These are phyloP conservation scores for Helicoverpa zea DNA, from an alignment of 1,140 invertebrate genomes.

Conservation along the genomic window DNA sequence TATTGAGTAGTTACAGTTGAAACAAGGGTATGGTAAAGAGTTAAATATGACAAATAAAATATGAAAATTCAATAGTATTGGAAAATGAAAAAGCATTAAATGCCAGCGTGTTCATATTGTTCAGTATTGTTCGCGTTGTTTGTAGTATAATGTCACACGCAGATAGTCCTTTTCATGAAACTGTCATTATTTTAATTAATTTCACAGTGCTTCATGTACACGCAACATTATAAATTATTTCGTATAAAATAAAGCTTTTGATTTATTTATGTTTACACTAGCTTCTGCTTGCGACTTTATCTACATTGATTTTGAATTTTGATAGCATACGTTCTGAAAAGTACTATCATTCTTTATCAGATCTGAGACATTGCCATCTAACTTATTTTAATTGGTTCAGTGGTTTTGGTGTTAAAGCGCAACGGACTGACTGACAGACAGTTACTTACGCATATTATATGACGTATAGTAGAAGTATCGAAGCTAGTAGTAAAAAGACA, in stretches of 20 bases:
- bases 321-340: too few species aligned
- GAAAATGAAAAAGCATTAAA: conserved; percentile 3
- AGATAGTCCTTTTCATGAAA: conserved; percentile 42
- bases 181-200: conserved; percentile 39
- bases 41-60: neutral
- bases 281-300: neutral
- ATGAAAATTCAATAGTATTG: neutral
- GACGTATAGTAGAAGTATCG: too few species aligned
- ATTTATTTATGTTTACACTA: conserved; percentile 18
- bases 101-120: neutral
- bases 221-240: conserved; percentile 28
- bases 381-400: too few species aligned
- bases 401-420: too few species aligned
- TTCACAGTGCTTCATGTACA: conserved; percentile 31
- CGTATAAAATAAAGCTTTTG: conserved; percentile 13
- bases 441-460: too few species aligned
- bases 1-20: too few species aligned
- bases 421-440: too few species aligned
- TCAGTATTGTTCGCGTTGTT: neutral
- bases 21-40: too few species aligned
- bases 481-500: too few species aligned
- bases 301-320: neutral
- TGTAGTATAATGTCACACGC: neutral
- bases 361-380: too few species aligned
- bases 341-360: too few species aligned